Evolutionary conservation across 2,888 invertebrate species (phyloP).

Genomic region (Troides oblongomaculatus): DNA sequence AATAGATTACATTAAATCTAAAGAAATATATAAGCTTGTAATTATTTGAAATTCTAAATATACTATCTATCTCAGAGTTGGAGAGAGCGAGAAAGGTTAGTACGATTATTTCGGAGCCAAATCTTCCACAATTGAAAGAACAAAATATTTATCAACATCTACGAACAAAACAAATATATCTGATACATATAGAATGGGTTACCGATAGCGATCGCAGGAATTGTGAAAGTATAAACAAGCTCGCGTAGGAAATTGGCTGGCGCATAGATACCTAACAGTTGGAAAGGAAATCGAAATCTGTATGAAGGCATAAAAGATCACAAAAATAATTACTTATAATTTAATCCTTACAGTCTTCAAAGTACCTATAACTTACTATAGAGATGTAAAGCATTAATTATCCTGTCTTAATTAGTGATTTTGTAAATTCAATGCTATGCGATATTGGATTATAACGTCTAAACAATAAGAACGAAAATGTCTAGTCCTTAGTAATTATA

Average conservation of each 20-base stretch:
- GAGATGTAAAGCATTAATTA: background rate
- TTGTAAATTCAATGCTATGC: background rate
- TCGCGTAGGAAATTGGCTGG: conserved; percentile 56
- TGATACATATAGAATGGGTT: conserved; percentile 8
- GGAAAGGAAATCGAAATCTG: conserved; percentile 53
- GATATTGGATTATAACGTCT: background rate
- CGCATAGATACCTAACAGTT: conserved; percentile 47
- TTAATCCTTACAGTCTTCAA: background rate
- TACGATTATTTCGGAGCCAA: background rate
- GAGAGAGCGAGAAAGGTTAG: background rate
- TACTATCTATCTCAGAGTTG: no score
- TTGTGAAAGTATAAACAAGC: conserved; percentile 50
- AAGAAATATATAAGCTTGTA: no score
- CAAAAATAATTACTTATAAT: no score
- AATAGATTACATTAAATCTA: no score
- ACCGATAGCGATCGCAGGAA: conserved; percentile 36
- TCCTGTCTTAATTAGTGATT: background rate
- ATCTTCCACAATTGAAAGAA: conserved; percentile 3
- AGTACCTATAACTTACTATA: background rate
- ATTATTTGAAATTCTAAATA: no score
- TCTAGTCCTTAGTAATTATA: background rate
- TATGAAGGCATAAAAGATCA: conserved; percentile 36
- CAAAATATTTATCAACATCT: conserved; percentile 6
- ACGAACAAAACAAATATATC: conserved; percentile 16
- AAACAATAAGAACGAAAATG: background rate